phyloP scores from a whole-genome alignment of 2,888 invertebrate genomes.

The Phytoseiulus persimilis region DNA sequence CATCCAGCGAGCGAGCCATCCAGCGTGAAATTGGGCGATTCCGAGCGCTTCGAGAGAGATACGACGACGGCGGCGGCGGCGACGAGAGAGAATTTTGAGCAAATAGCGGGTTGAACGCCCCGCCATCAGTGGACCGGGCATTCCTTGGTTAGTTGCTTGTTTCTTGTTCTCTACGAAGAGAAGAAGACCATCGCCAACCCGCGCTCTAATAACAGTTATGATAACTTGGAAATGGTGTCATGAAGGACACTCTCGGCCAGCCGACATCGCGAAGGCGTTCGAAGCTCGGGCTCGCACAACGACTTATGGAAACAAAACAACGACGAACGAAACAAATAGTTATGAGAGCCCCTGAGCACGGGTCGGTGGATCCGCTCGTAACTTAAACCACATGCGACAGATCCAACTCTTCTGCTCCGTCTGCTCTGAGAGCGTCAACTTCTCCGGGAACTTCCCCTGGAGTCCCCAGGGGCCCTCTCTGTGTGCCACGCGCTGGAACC shows the following conservation, averaged over 20 bases:
- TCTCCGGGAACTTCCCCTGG: neutral
- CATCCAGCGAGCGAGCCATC: neutral
- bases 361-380: too few species aligned
- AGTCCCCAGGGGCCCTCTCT: neutral
- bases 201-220: neutral
- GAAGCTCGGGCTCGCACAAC: neutral
- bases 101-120: slow-evolving; percentile 5
- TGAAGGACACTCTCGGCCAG: neutral
- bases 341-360: neutral
- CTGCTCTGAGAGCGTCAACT: neutral
- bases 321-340: neutral
- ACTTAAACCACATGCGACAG: too few species aligned
- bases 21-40: neutral
- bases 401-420: too few species aligned
- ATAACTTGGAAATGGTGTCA: neutral
- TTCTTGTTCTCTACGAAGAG: neutral
- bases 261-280: neutral
- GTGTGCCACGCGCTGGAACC: neutral
- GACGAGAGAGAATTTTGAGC: neutral
- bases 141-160: neutral
- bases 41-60: neutral
- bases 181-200: neutral
- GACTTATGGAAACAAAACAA: neutral
- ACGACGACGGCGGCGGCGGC: neutral
- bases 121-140: neutral